Conservation (phyloP, 2,888 invertebrate species). For the Drosophila fulvimacula region DNA sequence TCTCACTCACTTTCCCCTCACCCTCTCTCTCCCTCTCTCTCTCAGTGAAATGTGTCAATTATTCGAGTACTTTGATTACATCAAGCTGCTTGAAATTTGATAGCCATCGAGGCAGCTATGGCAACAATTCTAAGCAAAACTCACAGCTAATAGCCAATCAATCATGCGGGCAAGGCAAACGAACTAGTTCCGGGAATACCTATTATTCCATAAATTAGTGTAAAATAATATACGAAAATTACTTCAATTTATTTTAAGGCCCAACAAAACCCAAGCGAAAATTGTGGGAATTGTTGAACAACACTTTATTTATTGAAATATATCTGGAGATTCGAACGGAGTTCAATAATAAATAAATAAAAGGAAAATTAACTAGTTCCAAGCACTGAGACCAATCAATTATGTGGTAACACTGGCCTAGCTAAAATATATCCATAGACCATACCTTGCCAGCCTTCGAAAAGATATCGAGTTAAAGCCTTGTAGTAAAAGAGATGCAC, state of each 20-base stretch:
- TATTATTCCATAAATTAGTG: no score
- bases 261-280: background rate
- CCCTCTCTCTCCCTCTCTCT: background rate
- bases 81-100: constrained; percentile 3
- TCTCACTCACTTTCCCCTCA: background rate
- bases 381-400: background rate
- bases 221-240: no score
- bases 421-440: no score
- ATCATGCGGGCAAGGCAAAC: background rate
- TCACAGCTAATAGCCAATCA: background rate
- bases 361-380: background rate
- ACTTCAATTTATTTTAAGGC: no score
- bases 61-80: constrained; percentile 11
- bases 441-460: background rate
- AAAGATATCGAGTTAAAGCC: background rate
- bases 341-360: background rate
- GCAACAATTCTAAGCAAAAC: background rate
- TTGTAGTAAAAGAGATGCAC: background rate
- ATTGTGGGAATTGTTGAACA: background rate
- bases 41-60: constrained; percentile 36
- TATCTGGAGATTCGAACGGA: background rate
- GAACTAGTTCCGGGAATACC: constrained; percentile 1
- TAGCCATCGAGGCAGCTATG: constrained; percentile 7
- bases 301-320: background rate
- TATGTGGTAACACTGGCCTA: background rate